Evolutionary conservation across 1,140 invertebrate genomes (phyloP).

Genomic region (Amphibalanus amphitrite): DNA sequence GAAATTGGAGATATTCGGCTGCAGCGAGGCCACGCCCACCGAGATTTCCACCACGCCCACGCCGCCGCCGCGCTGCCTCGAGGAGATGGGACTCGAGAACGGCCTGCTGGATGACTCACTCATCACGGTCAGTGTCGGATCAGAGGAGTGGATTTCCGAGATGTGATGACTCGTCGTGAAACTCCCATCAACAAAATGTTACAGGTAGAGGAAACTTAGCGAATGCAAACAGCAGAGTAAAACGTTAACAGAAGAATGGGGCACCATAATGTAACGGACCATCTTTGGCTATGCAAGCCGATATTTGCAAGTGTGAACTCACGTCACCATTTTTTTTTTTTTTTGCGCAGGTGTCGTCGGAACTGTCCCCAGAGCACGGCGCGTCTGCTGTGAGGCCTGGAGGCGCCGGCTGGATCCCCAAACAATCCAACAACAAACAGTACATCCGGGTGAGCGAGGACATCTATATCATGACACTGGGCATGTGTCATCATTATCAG

Average conservation of each 20-base stretch:
- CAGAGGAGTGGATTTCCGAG: too few relatives aligned
- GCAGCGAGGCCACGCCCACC: conserved; percentile 27
- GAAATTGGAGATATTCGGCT: conserved; percentile 54
- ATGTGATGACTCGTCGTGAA: too few relatives aligned
- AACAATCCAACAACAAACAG: conserved; percentile 10
- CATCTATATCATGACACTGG: too few relatives aligned
- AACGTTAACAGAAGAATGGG: too few relatives aligned
- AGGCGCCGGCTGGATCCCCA: neutral
- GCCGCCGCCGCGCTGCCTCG: conserved; percentile 30
- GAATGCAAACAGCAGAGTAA: too few relatives aligned
- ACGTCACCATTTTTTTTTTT: too few relatives aligned
- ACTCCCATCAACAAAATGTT: too few relatives aligned
- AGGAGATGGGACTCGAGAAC: conserved; percentile 44
- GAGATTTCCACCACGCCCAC: conserved; percentile 8
- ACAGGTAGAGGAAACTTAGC: too few relatives aligned
- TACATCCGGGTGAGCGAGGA: conserved; percentile 15
- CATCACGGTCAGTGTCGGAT: conserved; percentile 33
- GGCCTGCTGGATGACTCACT: conserved; percentile 35
- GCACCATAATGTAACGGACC: too few relatives aligned
- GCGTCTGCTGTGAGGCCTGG: neutral
- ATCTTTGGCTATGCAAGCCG: too few relatives aligned
- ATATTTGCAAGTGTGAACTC: too few relatives aligned
- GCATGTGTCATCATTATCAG: too few relatives aligned
- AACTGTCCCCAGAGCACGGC: conserved; percentile 16
- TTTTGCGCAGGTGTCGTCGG: conserved; percentile 44